These are phyloP conservation scores for Procavia capensis DNA, from an alignment of 2,113 vertebrate species.

Conservation along the genomic window DNA sequence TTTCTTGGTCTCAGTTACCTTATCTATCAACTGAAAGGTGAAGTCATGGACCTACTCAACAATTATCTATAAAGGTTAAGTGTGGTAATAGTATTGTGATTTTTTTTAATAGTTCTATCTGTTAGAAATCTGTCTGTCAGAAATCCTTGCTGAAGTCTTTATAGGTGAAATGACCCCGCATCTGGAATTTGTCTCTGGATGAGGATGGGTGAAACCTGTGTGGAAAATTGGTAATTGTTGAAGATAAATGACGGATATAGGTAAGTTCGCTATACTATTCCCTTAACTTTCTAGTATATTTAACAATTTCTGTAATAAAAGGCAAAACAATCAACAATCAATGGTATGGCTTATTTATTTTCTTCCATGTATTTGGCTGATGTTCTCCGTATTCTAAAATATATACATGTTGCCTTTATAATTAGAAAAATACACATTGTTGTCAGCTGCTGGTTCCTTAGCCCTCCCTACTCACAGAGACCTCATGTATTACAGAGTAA, in stretches of 20 bases:
- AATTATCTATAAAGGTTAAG: neutral
- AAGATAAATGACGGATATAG: neutral
- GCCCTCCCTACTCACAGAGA: too few species aligned
- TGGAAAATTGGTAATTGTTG: neutral
- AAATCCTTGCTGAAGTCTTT: conserved; percentile 24
- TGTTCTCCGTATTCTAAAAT: neutral
- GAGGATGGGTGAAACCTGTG: neutral
- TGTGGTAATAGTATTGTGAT: neutral
- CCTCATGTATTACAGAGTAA: too few species aligned
- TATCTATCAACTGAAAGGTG: neutral
- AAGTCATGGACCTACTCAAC: neutral
- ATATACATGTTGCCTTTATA: neutral
- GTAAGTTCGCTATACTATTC: neutral
- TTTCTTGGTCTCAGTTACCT: neutral
- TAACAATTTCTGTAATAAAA: neutral
- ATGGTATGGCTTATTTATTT: neutral
- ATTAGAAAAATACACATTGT: neutral
- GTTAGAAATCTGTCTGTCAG: neutral
- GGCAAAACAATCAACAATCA: neutral
- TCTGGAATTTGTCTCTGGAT: neutral
- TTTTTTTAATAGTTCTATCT: neutral
- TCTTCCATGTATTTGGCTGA: neutral
- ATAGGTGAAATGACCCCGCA: neutral
- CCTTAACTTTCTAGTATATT: neutral
- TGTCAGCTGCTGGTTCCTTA: too few species aligned